Percentiles rank a stretch among this genome's conserved stretches.
Conservation (phyloP, 2,888 invertebrate genomes). For the Escarpia spicata region DNA sequence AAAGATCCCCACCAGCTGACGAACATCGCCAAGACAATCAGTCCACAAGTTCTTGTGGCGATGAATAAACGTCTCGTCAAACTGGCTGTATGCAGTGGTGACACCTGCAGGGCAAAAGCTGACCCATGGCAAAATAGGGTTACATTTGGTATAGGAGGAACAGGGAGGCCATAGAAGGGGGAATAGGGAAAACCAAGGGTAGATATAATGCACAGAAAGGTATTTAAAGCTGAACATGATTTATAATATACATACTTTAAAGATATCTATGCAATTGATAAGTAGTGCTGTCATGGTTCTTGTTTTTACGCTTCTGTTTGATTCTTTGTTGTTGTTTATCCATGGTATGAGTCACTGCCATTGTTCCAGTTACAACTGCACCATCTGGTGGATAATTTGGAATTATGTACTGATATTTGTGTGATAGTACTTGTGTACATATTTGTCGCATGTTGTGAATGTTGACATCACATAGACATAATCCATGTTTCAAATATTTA, state of each 20-base stretch:
- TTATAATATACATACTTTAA: not conserved
- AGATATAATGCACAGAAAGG: not conserved
- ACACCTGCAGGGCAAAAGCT: constrained; percentile 35
- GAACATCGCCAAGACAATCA: constrained; percentile 67
- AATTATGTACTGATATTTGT: no score
- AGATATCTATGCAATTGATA: not conserved
- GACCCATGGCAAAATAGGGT: not conserved
- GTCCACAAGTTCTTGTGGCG: constrained; percentile 35
- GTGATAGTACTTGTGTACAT: no score
- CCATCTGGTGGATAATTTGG: no score
- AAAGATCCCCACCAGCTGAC: constrained; percentile 78
- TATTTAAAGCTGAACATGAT: not conserved
- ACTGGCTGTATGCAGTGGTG: constrained; percentile 42
- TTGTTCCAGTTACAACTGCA: no score
- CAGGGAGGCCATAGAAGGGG: not conserved
- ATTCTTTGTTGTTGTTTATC: no score
- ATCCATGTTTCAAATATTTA: no score
- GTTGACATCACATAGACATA: no score
- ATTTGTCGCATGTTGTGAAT: no score
- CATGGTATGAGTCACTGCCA: no score
- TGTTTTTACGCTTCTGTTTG: no score
- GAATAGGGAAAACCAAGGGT: not conserved
- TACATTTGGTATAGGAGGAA: not conserved
- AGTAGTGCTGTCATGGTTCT: not conserved
- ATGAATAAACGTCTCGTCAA: constrained; percentile 38